Percentiles rank a stretch among this genome's conserved stretches.
Evolutionary conservation across 1,140 invertebrate species (phyloP).

Genomic region (Drosophila sp.): DNA sequence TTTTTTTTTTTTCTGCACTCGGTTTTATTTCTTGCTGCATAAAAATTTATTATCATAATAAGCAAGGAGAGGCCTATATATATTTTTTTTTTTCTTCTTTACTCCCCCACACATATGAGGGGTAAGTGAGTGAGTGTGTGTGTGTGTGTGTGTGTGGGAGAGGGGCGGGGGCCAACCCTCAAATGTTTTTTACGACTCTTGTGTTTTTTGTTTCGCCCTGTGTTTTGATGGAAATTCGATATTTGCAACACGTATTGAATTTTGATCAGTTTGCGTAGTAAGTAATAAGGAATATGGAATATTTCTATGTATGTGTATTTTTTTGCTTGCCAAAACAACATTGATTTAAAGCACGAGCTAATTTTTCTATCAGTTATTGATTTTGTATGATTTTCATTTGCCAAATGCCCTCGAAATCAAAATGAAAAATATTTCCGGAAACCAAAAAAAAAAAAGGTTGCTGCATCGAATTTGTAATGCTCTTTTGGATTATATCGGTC

Average conservation of each 20-base stretch:
- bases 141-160: not conserved
- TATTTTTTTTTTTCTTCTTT: slow-evolving; percentile 27
- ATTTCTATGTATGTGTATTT: slow-evolving; percentile 13
- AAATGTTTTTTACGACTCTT: slow-evolving; percentile 69
- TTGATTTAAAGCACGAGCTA: slow-evolving; percentile 66
- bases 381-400: slow-evolving; percentile 35
- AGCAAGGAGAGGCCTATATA: slow-evolving; percentile 50
- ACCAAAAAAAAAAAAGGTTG: not conserved
- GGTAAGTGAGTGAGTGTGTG: not conserved
- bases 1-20: slow-evolving; percentile 53
- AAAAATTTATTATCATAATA: slow-evolving; percentile 82
- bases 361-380: slow-evolving; percentile 49
- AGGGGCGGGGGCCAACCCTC: slow-evolving; percentile 47
- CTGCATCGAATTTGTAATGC: too few relatives aligned
- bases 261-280: slow-evolving; percentile 69
- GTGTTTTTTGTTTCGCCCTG: slow-evolving; percentile 53
- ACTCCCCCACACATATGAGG: slow-evolving; percentile 6
- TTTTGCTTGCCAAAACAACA: slow-evolving; percentile 21
- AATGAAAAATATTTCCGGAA: not conserved
- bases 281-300: slow-evolving; percentile 61
- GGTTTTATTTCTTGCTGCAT: slow-evolving; percentile 69
- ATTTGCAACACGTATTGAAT: slow-evolving; percentile 81
- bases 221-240: slow-evolving; percentile 80
- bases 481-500: too few relatives aligned
- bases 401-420: slow-evolving; percentile 11